A percentile compares a stretch with the other conserved stretches of the same genome.
These are phyloP conservation scores for Drosophila punjabiensis DNA, from an alignment of 1,140 invertebrate species.

Conservation along the genomic window DNA sequence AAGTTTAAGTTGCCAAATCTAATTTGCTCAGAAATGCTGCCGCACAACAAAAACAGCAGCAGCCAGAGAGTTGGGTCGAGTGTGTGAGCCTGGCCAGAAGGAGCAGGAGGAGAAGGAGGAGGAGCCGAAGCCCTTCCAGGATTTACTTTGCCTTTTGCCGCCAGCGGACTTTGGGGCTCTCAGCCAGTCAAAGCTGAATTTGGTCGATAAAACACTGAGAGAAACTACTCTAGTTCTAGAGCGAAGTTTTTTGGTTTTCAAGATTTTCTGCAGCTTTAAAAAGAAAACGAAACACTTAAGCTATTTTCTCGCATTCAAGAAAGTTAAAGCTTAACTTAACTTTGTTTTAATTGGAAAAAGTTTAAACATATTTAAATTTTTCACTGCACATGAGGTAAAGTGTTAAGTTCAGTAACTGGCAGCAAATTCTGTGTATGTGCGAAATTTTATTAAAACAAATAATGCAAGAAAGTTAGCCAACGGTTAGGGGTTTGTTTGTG, in stretches of 20 bases:
- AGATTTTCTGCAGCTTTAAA: too few species aligned
- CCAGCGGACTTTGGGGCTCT: constrained; percentile 55
- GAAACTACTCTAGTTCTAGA: background rate
- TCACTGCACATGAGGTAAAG: constrained; percentile 7
- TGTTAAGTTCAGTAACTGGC: constrained; percentile 20
- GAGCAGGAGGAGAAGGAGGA: constrained; percentile 13
- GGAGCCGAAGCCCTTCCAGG: constrained; percentile 22
- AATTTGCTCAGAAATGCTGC: constrained; percentile 70
- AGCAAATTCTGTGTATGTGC: constrained; percentile 42
- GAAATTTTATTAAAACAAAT: constrained; percentile 69
- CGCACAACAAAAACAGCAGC: constrained; percentile 50
- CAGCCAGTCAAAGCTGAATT: constrained; percentile 37
- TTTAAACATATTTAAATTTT: background rate
- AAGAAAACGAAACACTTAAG: too few species aligned
- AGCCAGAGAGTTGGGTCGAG: constrained; percentile 23
- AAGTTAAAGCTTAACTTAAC: background rate
- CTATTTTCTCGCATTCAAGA: background rate
- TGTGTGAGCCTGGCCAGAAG: constrained; percentile 24
- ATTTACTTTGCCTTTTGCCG: constrained; percentile 58
- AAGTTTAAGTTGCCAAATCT: constrained; percentile 75
- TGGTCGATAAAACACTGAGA: constrained; percentile 14
- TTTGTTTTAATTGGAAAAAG: background rate
- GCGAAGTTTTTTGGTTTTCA: background rate
- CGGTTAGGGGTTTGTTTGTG: constrained; percentile 51
- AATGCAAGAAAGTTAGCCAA: constrained; percentile 61